These are phyloP conservation scores for Varecia variegata DNA, from an alignment of 2,797 vertebrate species.

Conservation along the genomic window DNA sequence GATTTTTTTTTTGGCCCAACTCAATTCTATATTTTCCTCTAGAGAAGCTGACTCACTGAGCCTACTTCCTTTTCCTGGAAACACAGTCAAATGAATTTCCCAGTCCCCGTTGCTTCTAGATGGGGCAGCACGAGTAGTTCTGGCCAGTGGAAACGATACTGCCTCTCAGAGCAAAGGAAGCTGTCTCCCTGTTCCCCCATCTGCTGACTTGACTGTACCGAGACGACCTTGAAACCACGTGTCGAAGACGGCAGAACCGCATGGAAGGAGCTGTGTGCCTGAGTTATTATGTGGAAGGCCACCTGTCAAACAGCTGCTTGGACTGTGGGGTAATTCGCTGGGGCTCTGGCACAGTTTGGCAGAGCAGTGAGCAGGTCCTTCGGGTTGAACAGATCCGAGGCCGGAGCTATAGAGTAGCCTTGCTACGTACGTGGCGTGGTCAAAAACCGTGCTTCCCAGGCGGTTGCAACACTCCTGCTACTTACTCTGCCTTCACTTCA, in stretches of 20 bases:
- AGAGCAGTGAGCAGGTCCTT: background rate
- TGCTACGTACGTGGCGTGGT: too few species aligned
- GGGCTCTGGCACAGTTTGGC: background rate
- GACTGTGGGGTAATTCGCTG: background rate
- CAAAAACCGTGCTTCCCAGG: background rate
- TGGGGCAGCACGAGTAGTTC: too few species aligned
- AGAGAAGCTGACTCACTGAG: background rate
- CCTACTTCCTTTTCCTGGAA: background rate
- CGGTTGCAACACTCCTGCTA: background rate
- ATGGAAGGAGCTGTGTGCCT: background rate
- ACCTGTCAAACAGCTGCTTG: background rate
- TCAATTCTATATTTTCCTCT: background rate
- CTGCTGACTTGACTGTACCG: background rate
- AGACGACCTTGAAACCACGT: background rate
- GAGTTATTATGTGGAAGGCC: background rate
- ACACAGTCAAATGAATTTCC: background rate
- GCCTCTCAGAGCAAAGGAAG: too few species aligned
- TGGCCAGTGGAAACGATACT: background rate
- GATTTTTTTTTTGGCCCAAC: background rate
- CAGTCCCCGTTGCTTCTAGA: background rate
- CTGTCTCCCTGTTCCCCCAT: background rate
- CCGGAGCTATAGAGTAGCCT: background rate
- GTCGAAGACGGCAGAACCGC: background rate
- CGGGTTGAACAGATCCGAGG: background rate
- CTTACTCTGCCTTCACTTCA: background rate